Conservation (phyloP, 2,797 vertebrate genomes). For the Alca torda region DNA sequence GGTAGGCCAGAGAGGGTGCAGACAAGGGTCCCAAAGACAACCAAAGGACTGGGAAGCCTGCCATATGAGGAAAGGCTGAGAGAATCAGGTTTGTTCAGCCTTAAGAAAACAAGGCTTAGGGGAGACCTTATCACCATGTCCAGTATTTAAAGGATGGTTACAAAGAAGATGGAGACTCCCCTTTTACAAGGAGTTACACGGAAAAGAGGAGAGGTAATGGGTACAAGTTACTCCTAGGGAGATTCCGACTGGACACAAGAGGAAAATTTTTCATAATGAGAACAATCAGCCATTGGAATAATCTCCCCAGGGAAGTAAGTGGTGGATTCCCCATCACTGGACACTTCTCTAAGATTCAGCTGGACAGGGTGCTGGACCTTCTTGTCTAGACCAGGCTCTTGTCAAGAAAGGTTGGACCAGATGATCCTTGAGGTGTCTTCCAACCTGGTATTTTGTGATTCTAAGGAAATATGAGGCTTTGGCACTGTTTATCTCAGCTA, state of each 20-base stretch:
- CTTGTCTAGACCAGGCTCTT: not conserved
- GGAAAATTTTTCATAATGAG: not conserved
- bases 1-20: not conserved
- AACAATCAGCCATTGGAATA: not conserved
- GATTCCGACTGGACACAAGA: not conserved
- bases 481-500: not conserved
- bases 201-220: not conserved
- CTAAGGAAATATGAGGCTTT: not conserved
- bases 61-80: not conserved
- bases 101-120: not conserved
- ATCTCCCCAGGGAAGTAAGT: not conserved
- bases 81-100: not conserved
- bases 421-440: not conserved
- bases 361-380: not conserved
- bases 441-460: not conserved
- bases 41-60: not conserved
- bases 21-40: not conserved
- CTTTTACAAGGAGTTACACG: not conserved
- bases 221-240: not conserved
- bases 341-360: not conserved
- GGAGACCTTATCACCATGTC: not conserved
- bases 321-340: not conserved
- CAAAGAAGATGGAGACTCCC: not conserved
- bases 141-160: not conserved
- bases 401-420: not conserved